These are phyloP conservation scores for Coturnix japonica DNA, from an alignment of 2,113 vertebrate genomes.

Conservation along the genomic window DNA sequence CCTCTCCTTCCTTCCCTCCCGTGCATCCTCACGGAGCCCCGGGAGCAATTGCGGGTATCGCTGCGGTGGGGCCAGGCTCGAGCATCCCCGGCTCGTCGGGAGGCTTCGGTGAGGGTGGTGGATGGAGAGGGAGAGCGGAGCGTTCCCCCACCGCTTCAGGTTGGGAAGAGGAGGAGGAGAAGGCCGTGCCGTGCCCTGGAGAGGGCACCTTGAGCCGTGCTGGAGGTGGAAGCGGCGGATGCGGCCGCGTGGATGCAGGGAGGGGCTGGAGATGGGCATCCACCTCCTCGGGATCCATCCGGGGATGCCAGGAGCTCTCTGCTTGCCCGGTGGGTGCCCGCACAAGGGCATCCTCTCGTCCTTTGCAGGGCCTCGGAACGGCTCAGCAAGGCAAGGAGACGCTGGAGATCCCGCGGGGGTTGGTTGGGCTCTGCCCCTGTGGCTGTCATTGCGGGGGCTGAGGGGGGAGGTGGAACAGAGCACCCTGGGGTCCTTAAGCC, in stretches of 20 bases:
- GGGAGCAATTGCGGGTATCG: neutral
- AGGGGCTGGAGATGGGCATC: neutral
- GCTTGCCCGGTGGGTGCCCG: neutral
- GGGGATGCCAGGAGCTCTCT: neutral
- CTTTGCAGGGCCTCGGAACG: neutral
- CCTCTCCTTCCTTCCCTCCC: too few relatives aligned
- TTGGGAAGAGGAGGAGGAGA: neutral
- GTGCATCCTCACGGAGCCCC: too few relatives aligned
- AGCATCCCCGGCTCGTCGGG: neutral
- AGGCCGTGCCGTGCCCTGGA: neutral
- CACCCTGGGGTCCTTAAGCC: neutral
- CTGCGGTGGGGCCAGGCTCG: neutral
- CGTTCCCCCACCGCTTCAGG: neutral
- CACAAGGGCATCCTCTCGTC: conserved; percentile 37
- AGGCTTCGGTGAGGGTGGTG: neutral
- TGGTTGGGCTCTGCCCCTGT: neutral
- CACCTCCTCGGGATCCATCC: neutral
- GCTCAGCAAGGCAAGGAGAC: neutral
- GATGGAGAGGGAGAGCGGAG: neutral
- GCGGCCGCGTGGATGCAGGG: neutral
- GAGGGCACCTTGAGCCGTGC: conserved; percentile 64
- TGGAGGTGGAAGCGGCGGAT: neutral
- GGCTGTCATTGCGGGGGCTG: neutral
- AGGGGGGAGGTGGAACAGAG: neutral
- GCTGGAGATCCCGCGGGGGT: neutral